These are phyloP conservation scores for Gymnocephalus cernua DNA, from an alignment of 2,113 vertebrate species.

Conservation along the genomic window DNA sequence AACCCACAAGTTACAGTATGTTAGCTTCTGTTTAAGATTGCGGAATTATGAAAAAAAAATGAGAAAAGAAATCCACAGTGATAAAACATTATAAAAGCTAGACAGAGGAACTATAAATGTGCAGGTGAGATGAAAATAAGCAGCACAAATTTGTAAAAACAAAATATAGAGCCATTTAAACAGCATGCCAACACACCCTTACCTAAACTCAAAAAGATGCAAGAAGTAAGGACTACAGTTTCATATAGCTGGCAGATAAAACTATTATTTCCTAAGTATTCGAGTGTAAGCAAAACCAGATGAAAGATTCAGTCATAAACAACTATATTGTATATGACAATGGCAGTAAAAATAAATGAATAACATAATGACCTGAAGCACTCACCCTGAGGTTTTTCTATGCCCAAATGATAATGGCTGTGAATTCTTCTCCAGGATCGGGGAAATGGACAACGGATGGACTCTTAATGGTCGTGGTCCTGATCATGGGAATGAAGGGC, in stretches of 20 bases:
- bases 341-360: neutral
- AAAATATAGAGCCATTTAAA: neutral
- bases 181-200: neutral
- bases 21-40: neutral
- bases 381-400: slow-evolving; percentile 11
- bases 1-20: neutral
- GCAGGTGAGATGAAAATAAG: neutral
- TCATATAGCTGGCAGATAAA: neutral
- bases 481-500: slow-evolving; percentile 17
- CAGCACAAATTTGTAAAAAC: neutral
- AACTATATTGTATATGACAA: neutral
- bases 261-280: neutral
- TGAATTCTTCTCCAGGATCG: slow-evolving; percentile 13
- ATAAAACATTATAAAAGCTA: neutral
- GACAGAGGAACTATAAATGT: neutral
- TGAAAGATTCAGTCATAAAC: no score
- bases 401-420: neutral
- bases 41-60: neutral
- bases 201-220: neutral
- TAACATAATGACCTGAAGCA: neutral
- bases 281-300: neutral
- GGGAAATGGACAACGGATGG: neutral
- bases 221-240: neutral
- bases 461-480: neutral
- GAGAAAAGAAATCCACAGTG: neutral